Percentiles rank a stretch among this genome's conserved stretches.
Conservation (phyloP, 1,140 invertebrate species). For the Cyclina sinensis region DNA sequence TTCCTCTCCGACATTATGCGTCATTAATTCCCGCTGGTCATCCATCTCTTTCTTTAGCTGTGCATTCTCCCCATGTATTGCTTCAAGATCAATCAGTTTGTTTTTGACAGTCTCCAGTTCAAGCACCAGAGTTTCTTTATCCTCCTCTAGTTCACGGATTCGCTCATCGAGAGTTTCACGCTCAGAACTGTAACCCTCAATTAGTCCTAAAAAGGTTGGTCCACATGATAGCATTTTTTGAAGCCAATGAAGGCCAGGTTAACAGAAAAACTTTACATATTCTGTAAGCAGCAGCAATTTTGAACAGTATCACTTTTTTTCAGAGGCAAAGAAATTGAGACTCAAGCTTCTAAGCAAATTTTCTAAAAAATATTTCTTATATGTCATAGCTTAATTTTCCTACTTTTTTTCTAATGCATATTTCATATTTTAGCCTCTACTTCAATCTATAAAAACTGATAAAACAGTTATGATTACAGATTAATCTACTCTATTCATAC, state of each 20-base stretch:
- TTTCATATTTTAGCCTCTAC: background rate
- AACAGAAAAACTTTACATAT: no score
- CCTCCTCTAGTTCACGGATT: slow-evolving; percentile 81
- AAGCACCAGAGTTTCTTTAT: slow-evolving; percentile 77
- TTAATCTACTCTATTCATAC: slow-evolving; percentile 63
- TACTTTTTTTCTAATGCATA: background rate
- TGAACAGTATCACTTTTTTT: background rate
- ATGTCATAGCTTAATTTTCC: no score
- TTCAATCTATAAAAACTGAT: background rate
- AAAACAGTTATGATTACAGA: no score
- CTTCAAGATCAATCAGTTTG: slow-evolving; percentile 78
- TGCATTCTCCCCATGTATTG: slow-evolving; percentile 77
- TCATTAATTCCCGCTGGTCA: slow-evolving; percentile 77
- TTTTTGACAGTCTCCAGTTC: slow-evolving; percentile 81
- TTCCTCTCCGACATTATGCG: slow-evolving; percentile 80
- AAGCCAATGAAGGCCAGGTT: no score
- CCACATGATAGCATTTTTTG: background rate
- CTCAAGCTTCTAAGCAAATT: no score
- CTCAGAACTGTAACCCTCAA: slow-evolving; percentile 82
- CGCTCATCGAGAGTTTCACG: slow-evolving; percentile 74
- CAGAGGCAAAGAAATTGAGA: no score
- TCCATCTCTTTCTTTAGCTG: slow-evolving; percentile 78
- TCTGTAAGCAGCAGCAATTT: background rate
- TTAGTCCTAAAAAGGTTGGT: slow-evolving; percentile 77
- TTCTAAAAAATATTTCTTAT: no score